Conservation (phyloP, 53 echinoderm and acorn worm species). For the Patiria pectinifera region DNA sequence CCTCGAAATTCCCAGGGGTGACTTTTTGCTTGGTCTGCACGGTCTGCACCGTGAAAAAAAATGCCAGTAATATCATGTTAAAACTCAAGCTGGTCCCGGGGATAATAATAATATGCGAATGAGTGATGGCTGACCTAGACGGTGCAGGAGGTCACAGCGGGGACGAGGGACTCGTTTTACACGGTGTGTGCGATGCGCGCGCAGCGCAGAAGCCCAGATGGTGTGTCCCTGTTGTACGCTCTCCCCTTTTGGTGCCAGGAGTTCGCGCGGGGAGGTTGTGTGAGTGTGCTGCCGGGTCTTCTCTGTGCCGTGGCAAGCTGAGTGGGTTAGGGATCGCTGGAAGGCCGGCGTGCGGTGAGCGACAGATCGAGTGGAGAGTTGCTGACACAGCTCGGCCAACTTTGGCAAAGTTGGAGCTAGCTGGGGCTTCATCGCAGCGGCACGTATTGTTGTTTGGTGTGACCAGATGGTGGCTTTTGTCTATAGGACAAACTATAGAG, state of each 20-base stretch:
- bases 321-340: not conserved
- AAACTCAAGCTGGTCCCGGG: not conserved
- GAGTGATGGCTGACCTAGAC: constrained; percentile 20
- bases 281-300: not conserved
- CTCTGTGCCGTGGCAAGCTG: not conserved
- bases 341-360: not conserved
- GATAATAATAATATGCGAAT: not conserved
- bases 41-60: not conserved
- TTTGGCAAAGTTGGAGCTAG: constrained; percentile 28
- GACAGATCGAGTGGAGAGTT: not conserved
- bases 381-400: constrained; percentile 57
- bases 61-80: not conserved
- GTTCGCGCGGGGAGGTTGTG: not conserved
- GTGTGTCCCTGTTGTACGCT: not conserved
- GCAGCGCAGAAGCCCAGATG: not conserved
- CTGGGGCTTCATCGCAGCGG: not conserved
- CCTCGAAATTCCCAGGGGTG: not conserved
- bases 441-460: not conserved
- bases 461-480: not conserved
- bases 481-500: too few species aligned
- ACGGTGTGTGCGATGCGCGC: not conserved
- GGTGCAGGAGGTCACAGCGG: not conserved
- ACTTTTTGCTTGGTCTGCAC: not conserved
- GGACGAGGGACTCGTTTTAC: constrained; percentile 9
- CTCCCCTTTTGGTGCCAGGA: constrained; percentile 12